Conservation (phyloP, 2,113 vertebrate genomes). For the Rhea americana region DNA sequence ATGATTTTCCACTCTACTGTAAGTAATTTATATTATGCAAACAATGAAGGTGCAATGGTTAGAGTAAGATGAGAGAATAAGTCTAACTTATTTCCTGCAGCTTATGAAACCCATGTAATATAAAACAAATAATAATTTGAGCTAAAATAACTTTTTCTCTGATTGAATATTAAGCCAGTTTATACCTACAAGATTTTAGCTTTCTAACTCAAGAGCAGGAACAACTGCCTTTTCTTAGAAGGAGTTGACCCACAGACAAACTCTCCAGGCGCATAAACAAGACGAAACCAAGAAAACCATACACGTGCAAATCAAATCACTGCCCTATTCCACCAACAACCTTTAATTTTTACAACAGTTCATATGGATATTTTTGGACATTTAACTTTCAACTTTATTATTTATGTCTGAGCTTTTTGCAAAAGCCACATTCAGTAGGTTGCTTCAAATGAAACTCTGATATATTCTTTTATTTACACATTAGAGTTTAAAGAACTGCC, state of each 20-base stretch:
- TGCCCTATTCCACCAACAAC: not conserved
- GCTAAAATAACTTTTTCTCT: not conserved
- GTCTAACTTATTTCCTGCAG: not conserved
- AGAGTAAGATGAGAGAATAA: not conserved
- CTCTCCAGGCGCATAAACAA: slow-evolving; percentile 18
- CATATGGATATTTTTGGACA: not conserved
- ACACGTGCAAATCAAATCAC: not conserved
- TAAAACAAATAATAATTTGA: not conserved
- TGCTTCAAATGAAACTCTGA: not conserved
- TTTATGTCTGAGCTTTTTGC: not conserved
- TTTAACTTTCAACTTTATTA: not conserved
- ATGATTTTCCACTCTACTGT: not conserved
- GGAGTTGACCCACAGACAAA: not conserved
- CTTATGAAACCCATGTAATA: not conserved
- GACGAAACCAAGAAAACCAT: slow-evolving; percentile 10
- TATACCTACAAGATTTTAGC: not conserved
- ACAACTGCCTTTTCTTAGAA: not conserved
- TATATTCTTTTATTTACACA: not conserved
- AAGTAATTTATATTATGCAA: not conserved
- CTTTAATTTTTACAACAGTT: not conserved
- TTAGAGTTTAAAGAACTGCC: not conserved
- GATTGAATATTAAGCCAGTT: not conserved
- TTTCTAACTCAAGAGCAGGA: not conserved
- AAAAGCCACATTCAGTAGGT: not conserved
- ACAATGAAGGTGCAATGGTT: not conserved